Evolutionary conservation across 2,888 invertebrate genomes (phyloP).

Genomic region (Venusia cambrica): DNA sequence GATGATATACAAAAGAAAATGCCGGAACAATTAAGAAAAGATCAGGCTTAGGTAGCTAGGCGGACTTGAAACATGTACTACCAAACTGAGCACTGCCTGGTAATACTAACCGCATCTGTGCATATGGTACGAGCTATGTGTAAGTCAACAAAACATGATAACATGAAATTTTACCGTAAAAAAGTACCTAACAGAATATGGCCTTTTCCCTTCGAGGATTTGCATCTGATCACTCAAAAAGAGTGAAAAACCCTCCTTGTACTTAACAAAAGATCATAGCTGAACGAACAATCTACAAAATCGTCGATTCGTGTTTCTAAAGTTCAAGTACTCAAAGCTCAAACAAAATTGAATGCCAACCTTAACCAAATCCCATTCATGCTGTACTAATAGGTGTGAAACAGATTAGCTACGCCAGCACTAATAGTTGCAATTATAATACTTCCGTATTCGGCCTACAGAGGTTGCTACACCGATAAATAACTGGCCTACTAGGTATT

Average conservation of each 20-base stretch:
- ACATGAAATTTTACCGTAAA: slow-evolving; percentile 3
- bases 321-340: slow-evolving; percentile 9
- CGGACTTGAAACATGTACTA: too few species aligned
- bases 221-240: too few species aligned
- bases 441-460: slow-evolving; percentile 25
- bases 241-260: too few species aligned
- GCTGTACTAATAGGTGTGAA: slow-evolving; percentile 15
- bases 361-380: slow-evolving; percentile 13
- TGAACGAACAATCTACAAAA: background rate
- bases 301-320: slow-evolving; percentile 1
- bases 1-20: too few species aligned
- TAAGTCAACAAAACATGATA: too few species aligned
- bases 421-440: slow-evolving; percentile 18
- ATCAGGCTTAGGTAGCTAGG: too few species aligned
- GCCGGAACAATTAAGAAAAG: too few species aligned
- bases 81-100: too few species aligned
- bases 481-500: slow-evolving; percentile 22
- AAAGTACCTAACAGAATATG: too few species aligned
- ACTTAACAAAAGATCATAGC: background rate
- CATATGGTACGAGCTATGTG: too few species aligned
- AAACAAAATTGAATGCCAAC: slow-evolving; percentile 14
- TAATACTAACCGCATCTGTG: too few species aligned
- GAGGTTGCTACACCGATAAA: slow-evolving; percentile 11
- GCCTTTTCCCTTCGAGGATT: too few species aligned
- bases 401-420: slow-evolving; percentile 19